A percentile compares a stretch with the other conserved stretches of the same genome.
These are phyloP conservation scores for Ephydatia muelleri DNA, from an alignment of 37 sponge, comb jelly and placozoan genomes.

Conservation along the genomic window DNA sequence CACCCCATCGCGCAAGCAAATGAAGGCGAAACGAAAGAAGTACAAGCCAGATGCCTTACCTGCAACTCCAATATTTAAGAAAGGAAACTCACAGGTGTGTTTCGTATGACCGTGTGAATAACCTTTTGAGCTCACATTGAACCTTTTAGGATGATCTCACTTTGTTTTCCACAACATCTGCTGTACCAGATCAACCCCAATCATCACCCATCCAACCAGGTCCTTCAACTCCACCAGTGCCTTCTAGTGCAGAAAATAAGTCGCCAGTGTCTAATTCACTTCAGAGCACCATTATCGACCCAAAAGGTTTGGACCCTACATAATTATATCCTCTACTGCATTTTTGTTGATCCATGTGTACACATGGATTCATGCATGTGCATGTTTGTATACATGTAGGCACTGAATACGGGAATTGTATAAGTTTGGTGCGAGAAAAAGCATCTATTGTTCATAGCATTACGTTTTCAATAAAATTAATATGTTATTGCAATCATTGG, in stretches of 20 bases:
- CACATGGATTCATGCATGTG: background rate
- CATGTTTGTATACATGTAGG: too few relatives aligned
- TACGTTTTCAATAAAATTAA: too few relatives aligned
- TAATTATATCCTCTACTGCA: background rate
- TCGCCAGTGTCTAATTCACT: background rate
- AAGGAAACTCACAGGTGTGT: constrained; percentile 43
- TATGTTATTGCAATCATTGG: too few relatives aligned
- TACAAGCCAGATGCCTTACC: constrained; percentile 51
- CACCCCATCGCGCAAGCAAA: constrained; percentile 65
- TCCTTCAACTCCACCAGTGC: background rate
- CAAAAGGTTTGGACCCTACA: background rate
- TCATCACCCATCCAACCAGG: background rate
- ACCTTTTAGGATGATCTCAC: constrained; percentile 23
- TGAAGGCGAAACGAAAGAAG: constrained; percentile 53
- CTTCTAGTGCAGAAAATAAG: background rate
- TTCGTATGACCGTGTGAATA: too few relatives aligned
- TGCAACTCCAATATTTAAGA: constrained; percentile 73
- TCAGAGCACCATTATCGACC: background rate
- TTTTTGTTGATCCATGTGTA: constrained; percentile 9
- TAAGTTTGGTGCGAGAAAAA: too few relatives aligned
- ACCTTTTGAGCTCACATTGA: background rate
- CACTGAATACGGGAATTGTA: too few relatives aligned
- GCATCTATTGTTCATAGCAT: too few relatives aligned
- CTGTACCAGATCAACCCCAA: background rate
- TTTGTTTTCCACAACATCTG: constrained; percentile 9